Base-by-base conservation (phyloP, 2,113 vertebrate genomes). In the Sylvilagus bachmani region DNA sequence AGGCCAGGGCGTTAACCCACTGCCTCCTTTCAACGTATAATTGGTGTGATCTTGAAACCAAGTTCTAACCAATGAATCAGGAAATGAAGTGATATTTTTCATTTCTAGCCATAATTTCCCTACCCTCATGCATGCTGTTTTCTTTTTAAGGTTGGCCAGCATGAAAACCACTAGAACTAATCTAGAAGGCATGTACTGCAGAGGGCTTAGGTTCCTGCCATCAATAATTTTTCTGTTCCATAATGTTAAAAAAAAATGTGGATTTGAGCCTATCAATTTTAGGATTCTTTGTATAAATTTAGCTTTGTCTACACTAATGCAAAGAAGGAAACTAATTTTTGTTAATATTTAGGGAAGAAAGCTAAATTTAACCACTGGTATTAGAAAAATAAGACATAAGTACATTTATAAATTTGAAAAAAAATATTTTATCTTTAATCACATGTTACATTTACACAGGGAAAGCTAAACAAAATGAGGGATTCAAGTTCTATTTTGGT, bases 281-380 rank as follows among this genome's bases (percentile, higher is more conserved):
- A 85, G 24, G 4, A 13, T 66, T 11, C n/a, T 16, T 22, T 67
- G 22, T 95, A 2, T 84, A 73, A 71, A 92, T 27, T 7, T 5
- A 84, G 4, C 10, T 51, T 27, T 10, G 8, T 1, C 14, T 85
- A 21, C 5, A 73, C 0, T 77, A 71, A 85, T 85, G 22, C 16
- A 77, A 88, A 81, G 12, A 79, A 86, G 27, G 24, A 73, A 90
- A 79, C 4, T 33, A 86, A 92, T 62, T 75, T 69, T 78, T 92
- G 2, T 74, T 79, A 74, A 29, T 66, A 24, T 67, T 85, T 85
- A 13, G 24, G 77, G 17, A 90, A 84, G 27, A 75, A 10, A 61
- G 4, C 55, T 85, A 64, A 89, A 64, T 89, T 86, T 80, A 78
- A 66, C n/a, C n/a, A 31, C 84, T 7, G 67, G 1, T 92, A 73